phyloP scores from a whole-genome alignment of 92 coral and sea anemone species.

The Desmophyllum pertusum region DNA sequence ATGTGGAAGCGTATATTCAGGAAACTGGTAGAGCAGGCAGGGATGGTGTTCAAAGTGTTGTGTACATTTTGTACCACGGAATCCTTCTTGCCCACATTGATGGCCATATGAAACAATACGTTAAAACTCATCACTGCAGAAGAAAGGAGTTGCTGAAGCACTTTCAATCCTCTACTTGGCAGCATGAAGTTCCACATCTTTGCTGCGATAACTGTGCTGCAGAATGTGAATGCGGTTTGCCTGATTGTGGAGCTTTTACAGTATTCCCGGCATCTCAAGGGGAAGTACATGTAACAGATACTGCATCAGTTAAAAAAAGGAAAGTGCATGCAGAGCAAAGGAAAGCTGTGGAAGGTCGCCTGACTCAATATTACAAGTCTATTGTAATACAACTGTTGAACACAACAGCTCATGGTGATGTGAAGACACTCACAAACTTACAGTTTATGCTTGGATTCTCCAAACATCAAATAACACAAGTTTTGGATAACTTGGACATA shows the following conservation, averaged over 20 bases:
- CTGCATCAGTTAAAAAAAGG: too few relatives aligned
- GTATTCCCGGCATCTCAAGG: too few relatives aligned
- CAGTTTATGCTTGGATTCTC: conserved; percentile 61
- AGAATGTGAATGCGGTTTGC: conserved; percentile 45
- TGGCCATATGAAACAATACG: conserved; percentile 29
- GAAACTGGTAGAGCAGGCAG: conserved; percentile 48
- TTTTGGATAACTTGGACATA: conserved; percentile 42
- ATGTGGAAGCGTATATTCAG: conserved; percentile 32
- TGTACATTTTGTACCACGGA: conserved; percentile 26
- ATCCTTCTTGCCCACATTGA: conserved; percentile 17
- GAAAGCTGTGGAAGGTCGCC: too few relatives aligned
- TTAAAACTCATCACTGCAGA: conserved; percentile 5
- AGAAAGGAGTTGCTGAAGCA: conserved; percentile 26
- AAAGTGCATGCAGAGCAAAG: too few relatives aligned
- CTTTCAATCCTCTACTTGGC: not conserved
- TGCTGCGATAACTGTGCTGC: conserved; percentile 66
- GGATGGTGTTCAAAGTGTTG: conserved; percentile 28
- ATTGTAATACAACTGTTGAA: too few relatives aligned
- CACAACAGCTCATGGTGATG: conserved; percentile 48
- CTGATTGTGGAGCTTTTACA: conserved; percentile 22
- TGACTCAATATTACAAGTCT: too few relatives aligned
- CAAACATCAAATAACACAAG: conserved; percentile 54
- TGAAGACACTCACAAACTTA: conserved; percentile 48
- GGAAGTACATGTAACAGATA: too few relatives aligned
- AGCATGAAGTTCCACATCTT: conserved; percentile 33